A percentile compares a stretch with the other conserved stretches of the same genome.
Evolutionary conservation across 1,140 invertebrate species (phyloP).

Genomic region (Himalopsyche phryganea): DNA sequence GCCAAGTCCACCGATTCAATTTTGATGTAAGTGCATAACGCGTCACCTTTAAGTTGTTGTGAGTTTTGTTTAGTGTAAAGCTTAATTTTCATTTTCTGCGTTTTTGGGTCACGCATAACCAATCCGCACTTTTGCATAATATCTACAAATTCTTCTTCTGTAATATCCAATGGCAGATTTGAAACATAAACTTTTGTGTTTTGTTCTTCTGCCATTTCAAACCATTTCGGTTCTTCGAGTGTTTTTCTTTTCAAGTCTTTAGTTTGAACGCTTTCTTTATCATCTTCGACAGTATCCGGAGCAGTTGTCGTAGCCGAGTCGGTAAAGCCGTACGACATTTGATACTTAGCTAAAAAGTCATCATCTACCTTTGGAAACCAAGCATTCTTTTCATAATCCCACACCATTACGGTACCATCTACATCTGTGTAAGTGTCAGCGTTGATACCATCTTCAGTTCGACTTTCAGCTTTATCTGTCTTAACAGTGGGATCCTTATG

Average conservation of each 20-base stretch:
- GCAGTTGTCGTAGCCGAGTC: conserved; percentile 49
- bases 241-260: conserved; percentile 44
- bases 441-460: conserved; percentile 66
- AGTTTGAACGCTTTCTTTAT: conserved; percentile 8
- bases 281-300: conserved; percentile 38
- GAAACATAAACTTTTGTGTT: conserved; percentile 98
- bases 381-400: conserved; percentile 84
- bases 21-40: conserved; percentile 95
- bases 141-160: conserved; percentile 84
- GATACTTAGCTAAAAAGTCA: conserved; percentile 93
- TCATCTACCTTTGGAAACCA: conserved; percentile 98
- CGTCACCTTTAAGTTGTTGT: conserved; percentile 90
- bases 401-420: conserved; percentile 88
- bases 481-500: conserved; percentile 40
- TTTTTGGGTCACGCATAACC: conserved; percentile 81
- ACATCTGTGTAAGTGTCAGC: conserved; percentile 79
- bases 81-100: conserved; percentile 89
- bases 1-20: conserved; percentile 93
- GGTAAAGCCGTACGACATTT: conserved; percentile 90
- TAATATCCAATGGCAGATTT: conserved; percentile 86
- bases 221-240: conserved; percentile 71
- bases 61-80: conserved; percentile 84
- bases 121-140: conserved; percentile 97
- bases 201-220: conserved; percentile 86
- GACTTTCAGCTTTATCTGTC: conserved; percentile 37